A percentile compares a stretch with the other conserved stretches of the same genome.
Evolutionary conservation across 2,888 invertebrate genomes (phyloP).

Genomic region (Teinopalpus imperialis): DNA sequence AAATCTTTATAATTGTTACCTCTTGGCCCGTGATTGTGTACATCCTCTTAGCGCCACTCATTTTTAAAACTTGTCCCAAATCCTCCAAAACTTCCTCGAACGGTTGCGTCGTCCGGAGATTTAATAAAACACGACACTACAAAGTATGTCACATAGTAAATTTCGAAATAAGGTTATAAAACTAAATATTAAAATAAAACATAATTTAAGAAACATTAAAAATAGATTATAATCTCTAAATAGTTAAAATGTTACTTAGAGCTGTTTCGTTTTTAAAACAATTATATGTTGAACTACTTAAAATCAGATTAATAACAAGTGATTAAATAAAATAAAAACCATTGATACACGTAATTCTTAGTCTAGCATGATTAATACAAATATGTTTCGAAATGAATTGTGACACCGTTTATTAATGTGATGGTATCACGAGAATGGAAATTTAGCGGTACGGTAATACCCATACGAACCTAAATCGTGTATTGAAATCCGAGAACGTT

Average conservation of each 20-base stretch:
- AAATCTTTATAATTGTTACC: too few relatives aligned
- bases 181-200: too few relatives aligned
- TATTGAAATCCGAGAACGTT: constrained; percentile 2
- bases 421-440: constrained; percentile 7
- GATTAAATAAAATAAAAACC: too few relatives aligned
- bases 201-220: too few relatives aligned
- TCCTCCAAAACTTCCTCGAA: constrained; percentile 97
- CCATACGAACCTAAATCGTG: constrained; percentile 2
- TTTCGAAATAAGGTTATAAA: too few relatives aligned
- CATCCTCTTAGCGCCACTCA: constrained; percentile 94
- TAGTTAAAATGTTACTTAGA: too few relatives aligned
- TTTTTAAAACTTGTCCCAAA: constrained; percentile 95
- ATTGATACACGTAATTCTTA: background rate
- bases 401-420: background rate
- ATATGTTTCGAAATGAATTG: background rate
- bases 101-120: constrained; percentile 94
- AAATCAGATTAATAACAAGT: background rate
- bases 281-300: constrained; percentile 1
- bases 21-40: constrained; percentile 96
- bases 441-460: constrained; percentile 2
- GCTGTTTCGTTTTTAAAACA: too few relatives aligned
- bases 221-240: too few relatives aligned
- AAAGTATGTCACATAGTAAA: too few relatives aligned
- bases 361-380: background rate
- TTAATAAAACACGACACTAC: constrained; percentile 94